A percentile compares a stretch with the other conserved stretches of the same genome.
Evolutionary conservation across 2,888 invertebrate species (phyloP).

Genomic region (Eristalinus aeneus): DNA sequence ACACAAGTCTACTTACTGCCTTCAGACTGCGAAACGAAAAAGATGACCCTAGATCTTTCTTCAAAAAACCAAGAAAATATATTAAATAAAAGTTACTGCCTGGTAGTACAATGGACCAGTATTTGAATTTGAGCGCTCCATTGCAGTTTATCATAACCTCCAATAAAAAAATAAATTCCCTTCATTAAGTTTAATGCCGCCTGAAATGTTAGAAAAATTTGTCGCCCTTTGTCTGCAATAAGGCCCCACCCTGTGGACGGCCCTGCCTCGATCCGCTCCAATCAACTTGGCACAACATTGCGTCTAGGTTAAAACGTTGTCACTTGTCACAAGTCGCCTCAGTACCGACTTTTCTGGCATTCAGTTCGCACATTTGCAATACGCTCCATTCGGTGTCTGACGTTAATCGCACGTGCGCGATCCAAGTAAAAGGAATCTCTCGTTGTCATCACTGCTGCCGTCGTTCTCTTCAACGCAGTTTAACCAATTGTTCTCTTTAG

Average conservation of each 20-base stretch:
- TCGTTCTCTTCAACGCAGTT: background rate
- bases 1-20: too few species aligned
- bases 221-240: background rate
- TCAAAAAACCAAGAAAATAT: too few species aligned
- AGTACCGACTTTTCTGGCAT: constrained; percentile 57
- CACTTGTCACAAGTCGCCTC: constrained; percentile 24
- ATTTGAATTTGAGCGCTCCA: too few species aligned
- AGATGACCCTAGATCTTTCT: too few species aligned
- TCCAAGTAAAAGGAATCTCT: background rate
- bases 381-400: constrained; percentile 20
- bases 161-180: too few species aligned
- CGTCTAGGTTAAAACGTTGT: constrained; percentile 31
- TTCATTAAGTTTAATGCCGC: too few species aligned
- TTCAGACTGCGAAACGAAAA: too few species aligned
- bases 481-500: constrained; percentile 19
- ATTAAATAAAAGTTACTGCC: too few species aligned
- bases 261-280: constrained; percentile 8
- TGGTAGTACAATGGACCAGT: too few species aligned
- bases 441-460: background rate
- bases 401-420: constrained; percentile 61
- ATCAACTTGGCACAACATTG: background rate
- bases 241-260: background rate
- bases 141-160: too few species aligned
- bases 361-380: constrained; percentile 28
- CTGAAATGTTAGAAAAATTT: too few species aligned